A percentile compares a stretch with the other conserved stretches of the same genome.
These are phyloP conservation scores for Myotis daubentonii DNA, from an alignment of 2,797 vertebrate genomes.

Conservation along the genomic window DNA sequence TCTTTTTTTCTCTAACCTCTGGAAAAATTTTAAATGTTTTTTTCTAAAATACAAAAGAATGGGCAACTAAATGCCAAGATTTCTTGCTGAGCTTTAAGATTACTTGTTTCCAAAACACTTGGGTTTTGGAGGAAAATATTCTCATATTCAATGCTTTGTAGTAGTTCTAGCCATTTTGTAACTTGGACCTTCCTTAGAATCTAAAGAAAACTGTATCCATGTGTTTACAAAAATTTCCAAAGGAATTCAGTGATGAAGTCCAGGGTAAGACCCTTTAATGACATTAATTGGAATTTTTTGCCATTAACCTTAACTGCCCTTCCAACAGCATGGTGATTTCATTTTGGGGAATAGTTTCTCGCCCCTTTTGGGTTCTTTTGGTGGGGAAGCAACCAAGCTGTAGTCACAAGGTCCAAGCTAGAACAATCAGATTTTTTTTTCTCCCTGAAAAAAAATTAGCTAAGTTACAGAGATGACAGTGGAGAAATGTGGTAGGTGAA, in stretches of 20 bases:
- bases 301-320: neutral
- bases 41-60: neutral
- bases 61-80: neutral
- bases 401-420: neutral
- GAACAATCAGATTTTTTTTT: neutral
- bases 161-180: neutral
- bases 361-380: neutral
- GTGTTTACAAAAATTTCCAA: slow-evolving; percentile 16
- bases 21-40: neutral
- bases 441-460: neutral
- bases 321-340: neutral
- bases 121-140: neutral
- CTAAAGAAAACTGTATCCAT: slow-evolving; percentile 3
- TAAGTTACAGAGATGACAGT: neutral
- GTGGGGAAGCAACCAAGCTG: neutral
- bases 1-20: neutral
- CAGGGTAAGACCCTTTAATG: neutral
- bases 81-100: neutral
- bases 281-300: slow-evolving; percentile 21
- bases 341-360: neutral
- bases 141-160: neutral
- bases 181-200: neutral
- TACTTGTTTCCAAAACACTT: neutral
- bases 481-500: neutral
- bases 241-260: neutral